These are phyloP conservation scores for Platycheirus albimanus DNA, from an alignment of 2,888 invertebrate species.

Conservation along the genomic window DNA sequence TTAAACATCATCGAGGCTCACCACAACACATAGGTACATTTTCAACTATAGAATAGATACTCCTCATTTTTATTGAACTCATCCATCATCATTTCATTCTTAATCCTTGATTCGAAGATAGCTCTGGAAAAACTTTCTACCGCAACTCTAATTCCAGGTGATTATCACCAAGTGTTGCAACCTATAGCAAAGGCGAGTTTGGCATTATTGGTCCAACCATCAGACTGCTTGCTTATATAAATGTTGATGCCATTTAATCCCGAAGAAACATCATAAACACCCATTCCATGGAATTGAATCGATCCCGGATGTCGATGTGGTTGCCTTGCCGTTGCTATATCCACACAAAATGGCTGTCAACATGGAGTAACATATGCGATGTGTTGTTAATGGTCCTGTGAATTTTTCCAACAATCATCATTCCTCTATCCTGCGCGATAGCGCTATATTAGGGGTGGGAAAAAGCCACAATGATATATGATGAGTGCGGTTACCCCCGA, in stretches of 20 bases:
- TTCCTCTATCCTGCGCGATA: constrained; percentile 33
- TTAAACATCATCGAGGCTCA: constrained; percentile 14
- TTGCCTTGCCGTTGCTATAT: constrained; percentile 14
- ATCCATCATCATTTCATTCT: constrained; percentile 64
- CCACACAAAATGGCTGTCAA: constrained; percentile 72
- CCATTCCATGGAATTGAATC: constrained; percentile 25
- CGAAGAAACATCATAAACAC: constrained; percentile 64
- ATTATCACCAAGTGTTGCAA: constrained; percentile 72
- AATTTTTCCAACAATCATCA: constrained; percentile 49
- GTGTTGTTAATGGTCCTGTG: constrained; percentile 72
- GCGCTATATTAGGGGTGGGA: constrained; percentile 47
- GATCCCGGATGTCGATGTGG: constrained; percentile 64
- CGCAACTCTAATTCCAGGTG: constrained; percentile 70
- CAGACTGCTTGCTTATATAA: constrained; percentile 9
- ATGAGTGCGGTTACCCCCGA: constrained; percentile 56
- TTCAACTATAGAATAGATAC: constrained; percentile 64
- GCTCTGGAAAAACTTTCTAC: constrained; percentile 48
- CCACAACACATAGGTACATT: constrained; percentile 21
- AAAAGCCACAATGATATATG: constrained; percentile 71
- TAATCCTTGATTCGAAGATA: constrained; percentile 53
- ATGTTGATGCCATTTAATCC: constrained; percentile 42
- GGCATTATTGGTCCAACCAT: constrained; percentile 56
- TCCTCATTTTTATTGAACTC: constrained; percentile 64
- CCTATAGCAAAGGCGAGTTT: constrained; percentile 9
- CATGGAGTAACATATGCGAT: constrained; percentile 73